phyloP scores from a whole-genome alignment of 2,797 vertebrate species.

The Denticeps clupeoides region DNA sequence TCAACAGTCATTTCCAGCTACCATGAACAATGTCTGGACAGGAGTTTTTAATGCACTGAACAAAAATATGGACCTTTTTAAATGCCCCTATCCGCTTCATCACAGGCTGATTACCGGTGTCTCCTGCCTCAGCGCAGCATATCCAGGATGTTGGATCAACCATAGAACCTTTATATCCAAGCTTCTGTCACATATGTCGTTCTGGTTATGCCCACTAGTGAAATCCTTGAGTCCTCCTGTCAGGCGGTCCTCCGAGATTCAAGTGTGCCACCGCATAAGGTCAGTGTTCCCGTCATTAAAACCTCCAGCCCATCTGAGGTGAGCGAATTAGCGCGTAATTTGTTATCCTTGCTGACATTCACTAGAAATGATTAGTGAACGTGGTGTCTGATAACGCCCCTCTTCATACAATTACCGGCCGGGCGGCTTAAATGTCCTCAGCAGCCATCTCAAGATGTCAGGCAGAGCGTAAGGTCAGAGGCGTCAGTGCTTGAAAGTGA shows the following conservation, averaged over 20 bases:
- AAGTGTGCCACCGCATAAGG: conserved; percentile 9
- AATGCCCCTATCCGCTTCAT: no score
- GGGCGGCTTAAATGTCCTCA: conserved; percentile 17
- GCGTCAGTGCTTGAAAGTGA: conserved; percentile 3
- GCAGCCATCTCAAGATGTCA: conserved; percentile 10
- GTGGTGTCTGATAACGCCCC: conserved; percentile 14
- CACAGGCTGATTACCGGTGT: no score
- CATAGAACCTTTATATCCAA: no score
- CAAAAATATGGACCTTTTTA: no score
- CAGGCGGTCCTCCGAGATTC: conserved; percentile 4
- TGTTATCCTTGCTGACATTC: conserved; percentile 43
- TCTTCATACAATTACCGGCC: conserved; percentile 36
- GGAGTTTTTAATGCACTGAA: no score
- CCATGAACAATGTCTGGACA: no score
- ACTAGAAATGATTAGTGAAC: conserved; percentile 33
- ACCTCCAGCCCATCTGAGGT: conserved; percentile 18
- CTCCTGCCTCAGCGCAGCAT: no score
- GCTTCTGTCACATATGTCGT: no score
- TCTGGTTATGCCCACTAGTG: conserved; percentile 5
- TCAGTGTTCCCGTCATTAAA: conserved; percentile 14
- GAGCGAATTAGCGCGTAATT: conserved; percentile 35
- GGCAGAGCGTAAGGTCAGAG: conserved; percentile 8
- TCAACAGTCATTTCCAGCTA: no score
- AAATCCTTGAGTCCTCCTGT: conserved; percentile 4
- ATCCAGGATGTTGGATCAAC: no score